A percentile compares a stretch with the other conserved stretches of the same genome.
Conservation (phyloP, 1,140 invertebrate species). For the Trypoxylus dichotomus region DNA sequence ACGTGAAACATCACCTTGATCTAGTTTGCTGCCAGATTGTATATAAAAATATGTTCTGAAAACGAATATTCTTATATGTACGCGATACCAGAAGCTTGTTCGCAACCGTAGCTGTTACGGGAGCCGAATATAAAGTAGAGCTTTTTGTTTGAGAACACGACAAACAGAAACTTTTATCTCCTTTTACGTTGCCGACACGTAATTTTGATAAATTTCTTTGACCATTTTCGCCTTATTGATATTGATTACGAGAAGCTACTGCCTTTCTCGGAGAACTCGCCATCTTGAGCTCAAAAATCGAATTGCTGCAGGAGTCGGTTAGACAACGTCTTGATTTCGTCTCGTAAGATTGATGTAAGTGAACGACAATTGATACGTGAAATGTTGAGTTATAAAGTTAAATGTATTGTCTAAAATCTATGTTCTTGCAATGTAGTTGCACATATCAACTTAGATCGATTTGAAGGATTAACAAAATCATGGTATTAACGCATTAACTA, state of each 20-base stretch:
- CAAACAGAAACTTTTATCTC: neutral
- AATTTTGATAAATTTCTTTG: constrained; percentile 8
- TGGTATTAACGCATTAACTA: too few relatives aligned
- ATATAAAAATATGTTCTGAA: neutral
- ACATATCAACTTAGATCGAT: too few relatives aligned
- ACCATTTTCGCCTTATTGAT: neutral
- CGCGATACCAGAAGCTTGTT: neutral
- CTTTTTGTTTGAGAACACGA: neutral
- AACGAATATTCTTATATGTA: neutral
- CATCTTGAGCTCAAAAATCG: neutral
- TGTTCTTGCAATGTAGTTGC: too few relatives aligned
- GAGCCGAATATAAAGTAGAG: neutral
- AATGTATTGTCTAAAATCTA: too few relatives aligned
- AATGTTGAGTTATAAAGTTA: too few relatives aligned
- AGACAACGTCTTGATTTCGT: neutral
- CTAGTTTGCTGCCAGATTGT: neutral
- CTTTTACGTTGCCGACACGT: neutral
- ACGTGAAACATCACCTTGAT: neutral
- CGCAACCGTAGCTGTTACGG: neutral
- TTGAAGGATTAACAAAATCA: too few relatives aligned
- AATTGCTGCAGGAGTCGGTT: neutral
- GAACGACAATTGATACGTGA: too few relatives aligned
- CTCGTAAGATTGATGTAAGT: too few relatives aligned
- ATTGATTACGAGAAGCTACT: neutral
- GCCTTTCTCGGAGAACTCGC: neutral